Base-by-base conservation (phyloP, 2,797 vertebrate genomes). In the Leptodactylus fallax region DNA sequence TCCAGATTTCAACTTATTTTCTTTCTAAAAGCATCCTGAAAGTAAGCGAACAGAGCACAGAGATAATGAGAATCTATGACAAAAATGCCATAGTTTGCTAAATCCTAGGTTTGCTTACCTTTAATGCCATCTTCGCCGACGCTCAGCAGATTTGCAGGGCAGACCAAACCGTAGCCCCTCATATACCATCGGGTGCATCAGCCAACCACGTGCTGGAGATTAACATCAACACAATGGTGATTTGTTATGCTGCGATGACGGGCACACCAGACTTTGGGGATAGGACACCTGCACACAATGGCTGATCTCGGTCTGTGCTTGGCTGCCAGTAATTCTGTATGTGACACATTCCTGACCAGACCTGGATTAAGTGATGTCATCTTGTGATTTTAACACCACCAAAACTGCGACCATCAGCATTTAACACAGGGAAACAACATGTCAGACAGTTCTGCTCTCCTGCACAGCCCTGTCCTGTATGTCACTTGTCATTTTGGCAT, bases 341-440 rank as follows among this genome's bases (percentile, higher is more conserved):
- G 53, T 25, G 67, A 79, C 61, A 85, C 67, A 74, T 88, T 85
- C 55, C 76, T 23, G 17, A 63, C 61, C 60, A 45, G n/a, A 17
- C 21, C 21, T 0, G 81, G 87, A 88, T 88, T 88, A 88, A 23
- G 47, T 36, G 16, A 23, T 63, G 82, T 85, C 76, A 63, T 3
- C 47, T 51, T 25, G 27, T 58, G 55, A 88, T 61, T 76, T 55
- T 61, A 25, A 36, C 51, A 23, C 9, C 7, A 12, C 0, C 23
- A 7, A 81, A 87, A 51, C n/a, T 85, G 87, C 74, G 53, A 10
- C 13, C 23, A 58, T 88, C 83, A 88, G 83, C 87, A 88, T 1
- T 53, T 17, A n/a, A 13, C 14, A 23, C 7, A 3, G 17, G 14
- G 25, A 12, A 69, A 67, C 49, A 17, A 53, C n/a, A 51, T 25